phyloP scores from a whole-genome alignment of 2,113 vertebrate genomes.

The Seriola quinqueradiata region DNA sequence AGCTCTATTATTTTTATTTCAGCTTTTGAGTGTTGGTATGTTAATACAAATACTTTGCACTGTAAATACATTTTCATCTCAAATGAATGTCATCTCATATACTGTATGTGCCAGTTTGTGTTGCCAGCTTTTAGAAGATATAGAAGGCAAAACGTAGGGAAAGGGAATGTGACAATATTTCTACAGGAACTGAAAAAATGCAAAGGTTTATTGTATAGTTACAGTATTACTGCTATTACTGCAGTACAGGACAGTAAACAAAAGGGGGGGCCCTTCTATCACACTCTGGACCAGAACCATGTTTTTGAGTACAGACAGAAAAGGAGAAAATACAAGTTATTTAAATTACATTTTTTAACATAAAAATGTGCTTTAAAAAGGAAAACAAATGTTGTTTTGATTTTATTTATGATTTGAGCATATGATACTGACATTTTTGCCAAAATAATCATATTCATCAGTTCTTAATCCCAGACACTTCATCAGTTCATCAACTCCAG shows the following conservation, averaged over 20 bases:
- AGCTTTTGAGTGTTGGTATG: no score
- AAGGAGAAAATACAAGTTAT: no score
- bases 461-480: neutral
- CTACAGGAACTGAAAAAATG: neutral
- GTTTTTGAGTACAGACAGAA: no score
- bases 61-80: no score
- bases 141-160: neutral
- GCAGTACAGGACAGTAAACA: conserved; percentile 12
- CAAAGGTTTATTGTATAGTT: neutral
- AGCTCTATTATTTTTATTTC: no score
- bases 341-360: no score
- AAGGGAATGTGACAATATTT: neutral
- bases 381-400: neutral
- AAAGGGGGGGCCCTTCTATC: conserved; percentile 18
- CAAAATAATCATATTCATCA: neutral
- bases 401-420: no score
- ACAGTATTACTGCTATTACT: neutral
- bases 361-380: neutral
- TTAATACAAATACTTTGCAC: no score
- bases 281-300: neutral
- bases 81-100: no score
- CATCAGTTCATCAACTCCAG: neutral
- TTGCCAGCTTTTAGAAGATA: neutral
- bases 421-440: neutral
- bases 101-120: no score